Base-by-base conservation (phyloP, 92 coral and sea anemone species). In the Epizoanthus fatuus region DNA sequence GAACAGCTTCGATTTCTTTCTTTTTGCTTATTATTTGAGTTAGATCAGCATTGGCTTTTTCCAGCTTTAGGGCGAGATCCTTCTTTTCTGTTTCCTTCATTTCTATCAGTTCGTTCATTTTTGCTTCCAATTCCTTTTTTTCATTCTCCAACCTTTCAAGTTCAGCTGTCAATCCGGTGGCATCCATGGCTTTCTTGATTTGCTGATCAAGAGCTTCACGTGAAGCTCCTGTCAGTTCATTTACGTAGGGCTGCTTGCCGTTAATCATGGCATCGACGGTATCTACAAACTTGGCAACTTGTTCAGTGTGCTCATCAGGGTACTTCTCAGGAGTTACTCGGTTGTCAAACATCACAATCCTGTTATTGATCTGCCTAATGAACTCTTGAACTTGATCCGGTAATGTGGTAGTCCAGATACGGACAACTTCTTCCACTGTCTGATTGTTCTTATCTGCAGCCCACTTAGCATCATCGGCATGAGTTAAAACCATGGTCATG, bases 201-300 rank as follows among this genome's bases (percentile, higher is more conserved):
- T 42, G 75, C 9, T 59, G 64, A 0, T 84, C 75, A 17, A 84
- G 82, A 29, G 9, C 63, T 42, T 73, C 66, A 20, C 53, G 76
- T n/a, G 88, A 84, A 37, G 44, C 88, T 0, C 37, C 17, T 12
- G 88, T 84, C 49, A 84, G 38, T 22, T n/a, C 7, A 54, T 84
- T 74, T 19, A 45, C 38, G 54, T 64, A 84, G 20, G 88, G 83
- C 11, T 6, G 12, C 68, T 32, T 73, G 17, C 45, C 65, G 14
- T 74, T 59, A 40, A 62, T 49, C 88, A 84, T 75, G 40, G 44
- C 58, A 53, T 84, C 88, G 82, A 84, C 60, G 3, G 71, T 52
- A 53, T 84, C 35, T 12, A 86, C 57, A 35, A 86, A 16, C n/a
- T 79, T 66, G 29, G 52, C 11, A 5, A 86, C 85, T 55, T 86